These are phyloP conservation scores for Reticulitermes lucifugus DNA, from an alignment of 2,888 invertebrate species.

Conservation along the genomic window DNA sequence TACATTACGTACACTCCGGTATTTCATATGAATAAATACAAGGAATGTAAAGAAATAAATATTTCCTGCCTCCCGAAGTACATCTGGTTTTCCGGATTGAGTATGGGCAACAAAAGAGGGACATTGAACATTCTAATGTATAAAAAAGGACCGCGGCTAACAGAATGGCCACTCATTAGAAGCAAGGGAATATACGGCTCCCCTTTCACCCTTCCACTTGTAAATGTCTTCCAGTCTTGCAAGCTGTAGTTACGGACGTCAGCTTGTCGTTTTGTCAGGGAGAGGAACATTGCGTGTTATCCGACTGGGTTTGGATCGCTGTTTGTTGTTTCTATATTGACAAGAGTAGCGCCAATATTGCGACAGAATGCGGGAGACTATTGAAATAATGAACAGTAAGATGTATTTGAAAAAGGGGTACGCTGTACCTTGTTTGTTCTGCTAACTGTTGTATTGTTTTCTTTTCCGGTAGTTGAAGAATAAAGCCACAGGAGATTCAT, in stretches of 20 bases:
- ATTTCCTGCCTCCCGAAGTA: no score
- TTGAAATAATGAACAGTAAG: no score
- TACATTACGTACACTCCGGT: no score
- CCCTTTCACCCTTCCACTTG: not conserved
- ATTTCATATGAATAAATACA: no score
- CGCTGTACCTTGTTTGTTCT: no score
- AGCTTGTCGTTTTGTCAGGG: not conserved
- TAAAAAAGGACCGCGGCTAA: not conserved
- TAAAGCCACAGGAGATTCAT: no score
- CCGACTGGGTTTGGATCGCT: not conserved
- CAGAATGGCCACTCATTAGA: not conserved
- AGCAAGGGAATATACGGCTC: not conserved
- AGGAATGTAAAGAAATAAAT: no score
- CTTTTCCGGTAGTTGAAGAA: no score
- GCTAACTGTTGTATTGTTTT: no score
- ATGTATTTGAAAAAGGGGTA: no score
- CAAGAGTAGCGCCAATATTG: not conserved
- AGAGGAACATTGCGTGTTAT: not conserved
- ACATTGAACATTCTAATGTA: not conserved
- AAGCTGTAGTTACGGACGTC: not conserved
- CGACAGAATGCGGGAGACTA: not conserved
- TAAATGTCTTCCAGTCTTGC: slow-evolving; percentile 32
- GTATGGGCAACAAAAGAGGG: not conserved
- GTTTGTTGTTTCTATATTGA: not conserved
- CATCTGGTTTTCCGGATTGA: not conserved